Percentiles rank a stretch among this genome's conserved stretches.
Conservation (phyloP, 2,888 invertebrate species). For the Lasioglossum oenotherae region DNA sequence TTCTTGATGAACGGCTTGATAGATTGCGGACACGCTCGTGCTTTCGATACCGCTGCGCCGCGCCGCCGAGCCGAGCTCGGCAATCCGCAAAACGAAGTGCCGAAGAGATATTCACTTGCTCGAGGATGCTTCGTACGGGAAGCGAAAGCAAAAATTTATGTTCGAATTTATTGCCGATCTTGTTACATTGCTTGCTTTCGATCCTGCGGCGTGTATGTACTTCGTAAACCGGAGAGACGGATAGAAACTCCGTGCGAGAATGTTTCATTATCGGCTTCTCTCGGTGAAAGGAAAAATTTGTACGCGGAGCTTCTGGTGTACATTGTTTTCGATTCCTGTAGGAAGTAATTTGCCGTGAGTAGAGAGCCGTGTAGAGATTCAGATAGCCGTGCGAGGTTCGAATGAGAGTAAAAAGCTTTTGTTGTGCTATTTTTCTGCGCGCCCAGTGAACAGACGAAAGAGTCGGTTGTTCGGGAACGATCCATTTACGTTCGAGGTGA, state of each 20-base stretch:
- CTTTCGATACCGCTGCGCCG: background rate
- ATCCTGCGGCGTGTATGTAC: background rate
- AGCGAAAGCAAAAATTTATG: background rate
- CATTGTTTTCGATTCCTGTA: background rate
- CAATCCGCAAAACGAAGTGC: background rate
- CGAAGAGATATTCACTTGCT: background rate
- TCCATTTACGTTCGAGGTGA: background rate
- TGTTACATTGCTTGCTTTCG: background rate
- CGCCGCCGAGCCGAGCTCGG: background rate
- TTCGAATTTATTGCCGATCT: background rate
- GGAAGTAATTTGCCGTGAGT: background rate
- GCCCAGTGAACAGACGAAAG: background rate
- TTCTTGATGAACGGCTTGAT: constrained; percentile 4
- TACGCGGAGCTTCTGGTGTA: background rate
- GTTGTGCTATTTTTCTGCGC: background rate
- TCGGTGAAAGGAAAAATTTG: background rate
- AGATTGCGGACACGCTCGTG: constrained; percentile 2
- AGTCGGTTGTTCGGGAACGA: background rate
- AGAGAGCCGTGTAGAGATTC: background rate
- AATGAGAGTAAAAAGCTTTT: background rate
- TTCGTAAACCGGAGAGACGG: background rate
- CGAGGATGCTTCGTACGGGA: background rate
- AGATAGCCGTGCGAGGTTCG: background rate
- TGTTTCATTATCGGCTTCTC: background rate
- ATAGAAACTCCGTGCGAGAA: background rate